Percentiles rank a stretch among this genome's conserved stretches.
Conservation (phyloP, 2,113 vertebrate genomes). For the Corynorhinus townsendii region DNA sequence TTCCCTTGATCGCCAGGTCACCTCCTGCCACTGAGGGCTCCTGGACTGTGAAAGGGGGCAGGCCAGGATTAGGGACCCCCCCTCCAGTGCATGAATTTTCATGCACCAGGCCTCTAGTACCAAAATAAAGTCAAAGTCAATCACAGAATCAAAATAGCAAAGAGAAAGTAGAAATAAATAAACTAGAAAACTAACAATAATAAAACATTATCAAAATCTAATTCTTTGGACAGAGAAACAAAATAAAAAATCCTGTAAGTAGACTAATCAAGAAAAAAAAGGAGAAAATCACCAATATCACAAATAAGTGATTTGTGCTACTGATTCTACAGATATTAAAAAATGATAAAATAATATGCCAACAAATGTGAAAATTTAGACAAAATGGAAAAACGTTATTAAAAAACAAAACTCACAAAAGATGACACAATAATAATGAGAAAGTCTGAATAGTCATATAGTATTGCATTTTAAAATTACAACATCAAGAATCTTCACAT, state of each 20-base stretch:
- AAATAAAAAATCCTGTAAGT: neutral
- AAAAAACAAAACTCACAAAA: neutral
- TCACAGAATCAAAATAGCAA: neutral
- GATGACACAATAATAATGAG: neutral
- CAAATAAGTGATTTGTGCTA: neutral
- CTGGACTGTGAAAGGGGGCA: too few species aligned
- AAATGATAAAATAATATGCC: neutral
- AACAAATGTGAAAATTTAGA: neutral
- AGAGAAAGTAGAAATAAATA: neutral
- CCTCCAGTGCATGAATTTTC: too few species aligned
- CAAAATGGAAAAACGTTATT: neutral
- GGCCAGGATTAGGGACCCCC: too few species aligned
- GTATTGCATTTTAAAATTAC: neutral
- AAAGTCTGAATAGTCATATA: neutral
- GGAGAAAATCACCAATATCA: neutral
- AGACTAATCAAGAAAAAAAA: neutral
- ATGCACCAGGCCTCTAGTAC: neutral
- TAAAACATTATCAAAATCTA: neutral
- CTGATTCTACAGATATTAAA: neutral
- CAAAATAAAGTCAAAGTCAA: neutral
- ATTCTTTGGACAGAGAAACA: neutral
- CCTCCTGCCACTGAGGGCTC: too few species aligned
- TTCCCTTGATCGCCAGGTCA: too few species aligned
- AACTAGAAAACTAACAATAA: neutral
- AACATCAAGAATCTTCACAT: neutral